A percentile compares a stretch with the other conserved stretches of the same genome.
Evolutionary conservation across 2,797 vertebrate genomes (phyloP).

Genomic region (Sphenodon punctatus): DNA sequence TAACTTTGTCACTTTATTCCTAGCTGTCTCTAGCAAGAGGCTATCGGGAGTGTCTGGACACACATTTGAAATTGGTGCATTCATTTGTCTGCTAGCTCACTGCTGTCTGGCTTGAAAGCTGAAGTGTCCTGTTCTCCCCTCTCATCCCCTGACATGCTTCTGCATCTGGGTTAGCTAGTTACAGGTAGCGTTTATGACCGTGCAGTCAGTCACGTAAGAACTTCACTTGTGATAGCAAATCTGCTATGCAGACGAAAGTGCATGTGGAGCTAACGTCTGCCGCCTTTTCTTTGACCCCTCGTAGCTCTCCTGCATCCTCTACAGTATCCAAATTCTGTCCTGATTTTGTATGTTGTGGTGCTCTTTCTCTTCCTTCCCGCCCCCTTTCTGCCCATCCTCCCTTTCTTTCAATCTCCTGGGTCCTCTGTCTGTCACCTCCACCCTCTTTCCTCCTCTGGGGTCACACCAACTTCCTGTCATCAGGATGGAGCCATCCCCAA

Average conservation of each 20-base stretch:
- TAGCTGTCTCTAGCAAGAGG: not conserved
- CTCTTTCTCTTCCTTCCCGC: not conserved
- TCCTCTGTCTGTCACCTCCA: not conserved
- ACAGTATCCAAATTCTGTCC: not conserved
- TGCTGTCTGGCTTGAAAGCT: too few relatives aligned
- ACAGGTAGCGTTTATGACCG: not conserved
- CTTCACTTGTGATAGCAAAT: not conserved
- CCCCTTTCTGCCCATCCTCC: constrained; percentile 6
- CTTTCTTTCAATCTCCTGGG: not conserved
- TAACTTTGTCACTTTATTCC: not conserved
- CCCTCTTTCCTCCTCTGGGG: not conserved
- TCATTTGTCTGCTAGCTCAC: not conserved
- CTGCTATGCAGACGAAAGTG: not conserved
- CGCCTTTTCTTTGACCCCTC: not conserved
- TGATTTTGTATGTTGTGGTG: not conserved
- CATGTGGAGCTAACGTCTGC: fast-evolving
- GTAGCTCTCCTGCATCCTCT: not conserved
- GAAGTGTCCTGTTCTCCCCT: too few relatives aligned
- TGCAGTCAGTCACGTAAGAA: not conserved
- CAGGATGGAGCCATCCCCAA: too few relatives aligned
- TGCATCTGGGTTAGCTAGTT: not conserved
- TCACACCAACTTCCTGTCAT: not conserved
- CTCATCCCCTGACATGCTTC: not conserved
- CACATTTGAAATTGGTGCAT: not conserved
- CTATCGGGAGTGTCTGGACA: not conserved